These are phyloP conservation scores for Chouioia cunea DNA, from an alignment of 2,888 invertebrate genomes.

Conservation along the genomic window DNA sequence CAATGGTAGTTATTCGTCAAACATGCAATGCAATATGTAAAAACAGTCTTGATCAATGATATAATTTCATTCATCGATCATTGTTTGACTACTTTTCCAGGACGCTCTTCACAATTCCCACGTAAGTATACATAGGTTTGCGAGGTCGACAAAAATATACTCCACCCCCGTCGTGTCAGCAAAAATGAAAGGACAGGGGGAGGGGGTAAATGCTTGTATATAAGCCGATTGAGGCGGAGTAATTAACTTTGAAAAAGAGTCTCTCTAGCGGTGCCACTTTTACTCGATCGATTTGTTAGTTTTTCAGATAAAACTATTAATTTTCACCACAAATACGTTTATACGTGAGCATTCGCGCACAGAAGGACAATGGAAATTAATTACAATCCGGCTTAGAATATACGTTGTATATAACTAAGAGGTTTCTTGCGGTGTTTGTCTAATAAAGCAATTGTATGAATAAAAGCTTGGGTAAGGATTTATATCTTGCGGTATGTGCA, in stretches of 20 bases:
- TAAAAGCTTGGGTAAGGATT: conserved; percentile 7
- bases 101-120: too few species aligned
- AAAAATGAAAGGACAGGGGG: background rate
- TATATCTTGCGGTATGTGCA: background rate
- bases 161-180: conserved; percentile 14
- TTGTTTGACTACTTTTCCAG: too few species aligned
- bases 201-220: background rate
- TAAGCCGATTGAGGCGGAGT: conserved; percentile 25
- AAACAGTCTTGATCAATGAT: too few species aligned
- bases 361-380: conserved; percentile 19
- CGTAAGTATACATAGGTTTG: too few species aligned
- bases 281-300: conserved; percentile 1
- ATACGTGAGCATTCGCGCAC: background rate
- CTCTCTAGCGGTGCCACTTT: conserved; percentile 21
- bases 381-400: background rate
- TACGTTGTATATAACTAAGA: background rate
- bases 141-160: too few species aligned
- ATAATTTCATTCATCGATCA: too few species aligned
- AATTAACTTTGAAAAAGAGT: conserved; percentile 35
- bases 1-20: too few species aligned
- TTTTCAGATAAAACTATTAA: background rate
- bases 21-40: too few species aligned
- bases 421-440: background rate
- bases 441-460: conserved; percentile 19
- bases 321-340: background rate